These are phyloP conservation scores for Phodopus roborovskii DNA, from an alignment of 2,113 vertebrate genomes.

Conservation along the genomic window DNA sequence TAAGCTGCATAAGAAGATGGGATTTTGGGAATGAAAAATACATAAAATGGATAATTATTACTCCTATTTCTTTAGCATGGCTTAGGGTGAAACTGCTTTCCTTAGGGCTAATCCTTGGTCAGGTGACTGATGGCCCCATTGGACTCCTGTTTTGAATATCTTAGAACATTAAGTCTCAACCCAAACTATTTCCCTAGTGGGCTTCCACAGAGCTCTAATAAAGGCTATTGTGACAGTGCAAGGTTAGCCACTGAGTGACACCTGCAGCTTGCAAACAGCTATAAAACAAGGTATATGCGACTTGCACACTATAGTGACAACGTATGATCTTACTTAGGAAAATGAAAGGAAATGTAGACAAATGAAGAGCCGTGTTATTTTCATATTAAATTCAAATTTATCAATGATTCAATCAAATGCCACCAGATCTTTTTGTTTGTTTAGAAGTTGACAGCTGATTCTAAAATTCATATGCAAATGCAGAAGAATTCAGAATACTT, in stretches of 20 bases:
- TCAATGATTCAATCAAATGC: constrained; percentile 36
- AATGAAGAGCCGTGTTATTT: not conserved
- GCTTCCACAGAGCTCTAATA: no score
- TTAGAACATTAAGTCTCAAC: not conserved
- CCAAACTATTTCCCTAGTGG: not conserved
- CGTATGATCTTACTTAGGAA: not conserved
- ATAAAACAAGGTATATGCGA: not conserved
- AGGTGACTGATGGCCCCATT: no score
- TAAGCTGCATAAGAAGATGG: not conserved
- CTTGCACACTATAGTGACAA: not conserved
- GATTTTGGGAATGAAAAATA: not conserved
- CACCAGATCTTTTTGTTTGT: not conserved
- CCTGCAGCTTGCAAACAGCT: not conserved
- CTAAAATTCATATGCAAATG: constrained; percentile 48
- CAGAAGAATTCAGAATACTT: constrained; percentile 15
- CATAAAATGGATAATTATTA: not conserved
- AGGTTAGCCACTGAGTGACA: not conserved
- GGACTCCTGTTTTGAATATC: not conserved
- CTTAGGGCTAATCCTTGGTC: not conserved
- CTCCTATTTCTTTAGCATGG: not conserved
- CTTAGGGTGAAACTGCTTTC: not conserved
- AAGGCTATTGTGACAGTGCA: not conserved
- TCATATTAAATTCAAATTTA: constrained; percentile 41
- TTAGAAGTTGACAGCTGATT: constrained; percentile 25
- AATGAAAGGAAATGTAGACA: constrained; percentile 31